Evolutionary conservation across 2,888 invertebrate genomes (phyloP), one percentile per base, ranked within the genome.

Genomic region (Terebella lapidaria): DNA sequence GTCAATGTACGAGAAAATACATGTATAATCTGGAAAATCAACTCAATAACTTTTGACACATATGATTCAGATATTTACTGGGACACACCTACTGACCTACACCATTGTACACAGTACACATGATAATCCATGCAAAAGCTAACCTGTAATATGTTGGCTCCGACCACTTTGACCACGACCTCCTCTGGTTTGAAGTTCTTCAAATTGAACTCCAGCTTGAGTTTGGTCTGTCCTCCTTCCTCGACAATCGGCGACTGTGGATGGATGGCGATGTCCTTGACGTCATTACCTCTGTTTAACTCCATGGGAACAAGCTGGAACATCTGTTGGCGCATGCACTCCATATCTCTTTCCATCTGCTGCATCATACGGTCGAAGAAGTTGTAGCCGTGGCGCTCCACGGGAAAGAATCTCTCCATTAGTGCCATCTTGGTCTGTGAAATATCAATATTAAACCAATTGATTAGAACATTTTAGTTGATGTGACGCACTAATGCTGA

Each of bases 101-200:
- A n/a, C n/a, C n/a, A n/a, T n/a, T n/a, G n/a, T n/a, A n/a, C n/a
- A n/a, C n/a, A n/a, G n/a, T n/a, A n/a, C n/a, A n/a, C n/a, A n/a
- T n/a, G n/a, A n/a, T n/a, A n/a, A n/a, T n/a, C n/a, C n/a, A n/a
- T n/a, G n/a, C n/a, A n/a, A n/a, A n/a, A n/a, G n/a, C n/a, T n/a
- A n/a, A 61, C 63, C 61, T 63, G 61, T 20, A 63, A 42, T 45
- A 63, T 61, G 61, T 63, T 58, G 24, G 57, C 54, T 18, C 63
- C 63, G 5, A 63, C 51, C 2, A 63, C 49, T 47, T 63, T 63
- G 18, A 63, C 58, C 28, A 55, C 45, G 28, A 63, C 58, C 54
- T 63, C 63, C n/a, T 63, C 63, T 10, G 63, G 63, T 52, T 58
- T 63, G 56, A 63, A 63, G 47, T 57, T 57, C 22, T 61, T 52